phyloP scores from a whole-genome alignment of 2,113 vertebrate species.

The Scartelaos histophorus region DNA sequence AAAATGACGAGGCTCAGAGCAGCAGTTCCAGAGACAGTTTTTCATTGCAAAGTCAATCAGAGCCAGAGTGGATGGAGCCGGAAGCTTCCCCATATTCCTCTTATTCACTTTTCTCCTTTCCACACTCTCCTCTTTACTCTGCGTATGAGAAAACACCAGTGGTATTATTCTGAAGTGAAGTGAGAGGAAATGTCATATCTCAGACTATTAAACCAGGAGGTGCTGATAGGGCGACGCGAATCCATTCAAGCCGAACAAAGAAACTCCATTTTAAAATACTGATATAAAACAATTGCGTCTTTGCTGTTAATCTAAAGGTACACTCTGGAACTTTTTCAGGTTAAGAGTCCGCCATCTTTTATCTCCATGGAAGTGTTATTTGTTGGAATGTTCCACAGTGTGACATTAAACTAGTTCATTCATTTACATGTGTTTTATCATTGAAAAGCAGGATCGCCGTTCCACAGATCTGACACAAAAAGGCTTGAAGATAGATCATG shows the following conservation, averaged over 20 bases:
- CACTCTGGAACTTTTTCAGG: background rate
- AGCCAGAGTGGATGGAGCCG: too few species aligned
- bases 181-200: slow-evolving; percentile 51
- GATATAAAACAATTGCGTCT: slow-evolving; percentile 5
- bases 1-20: too few species aligned
- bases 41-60: too few species aligned
- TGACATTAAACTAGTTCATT: too few species aligned
- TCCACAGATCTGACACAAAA: too few species aligned
- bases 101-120: slow-evolving; percentile 36
- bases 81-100: slow-evolving; percentile 11
- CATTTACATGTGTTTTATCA: too few species aligned
- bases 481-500: too few species aligned
- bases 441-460: too few species aligned
- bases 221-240: slow-evolving; percentile 59
- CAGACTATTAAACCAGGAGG: slow-evolving; percentile 38
- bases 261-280: slow-evolving; percentile 15
- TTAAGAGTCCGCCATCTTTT: too few species aligned
- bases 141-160: slow-evolving; percentile 57
- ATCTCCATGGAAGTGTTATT: too few species aligned
- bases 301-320: background rate
- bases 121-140: slow-evolving; percentile 46
- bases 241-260: slow-evolving; percentile 55
- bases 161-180: slow-evolving; percentile 57
- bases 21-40: too few species aligned
- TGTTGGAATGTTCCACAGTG: too few species aligned